Percentiles rank a stretch among this genome's conserved stretches.
These are phyloP conservation scores for Tyto alba DNA, from an alignment of 2,113 vertebrate genomes.

Conservation along the genomic window DNA sequence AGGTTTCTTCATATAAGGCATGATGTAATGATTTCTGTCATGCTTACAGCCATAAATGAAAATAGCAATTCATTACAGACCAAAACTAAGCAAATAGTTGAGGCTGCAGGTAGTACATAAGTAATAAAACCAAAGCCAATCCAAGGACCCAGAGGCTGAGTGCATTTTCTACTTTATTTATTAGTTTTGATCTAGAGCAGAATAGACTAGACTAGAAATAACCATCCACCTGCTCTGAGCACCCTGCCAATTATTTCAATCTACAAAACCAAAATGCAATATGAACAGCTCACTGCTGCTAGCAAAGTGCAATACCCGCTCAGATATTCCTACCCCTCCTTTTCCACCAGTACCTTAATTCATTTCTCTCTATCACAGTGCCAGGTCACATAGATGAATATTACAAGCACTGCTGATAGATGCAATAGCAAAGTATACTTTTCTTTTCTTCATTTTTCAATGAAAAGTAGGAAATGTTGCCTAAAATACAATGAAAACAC, in stretches of 20 bases:
- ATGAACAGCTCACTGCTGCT: neutral
- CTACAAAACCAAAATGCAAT: conserved; percentile 7
- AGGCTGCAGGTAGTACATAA: neutral
- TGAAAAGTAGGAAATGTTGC: neutral
- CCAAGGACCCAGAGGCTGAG: neutral
- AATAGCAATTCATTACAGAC: neutral
- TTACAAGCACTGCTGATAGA: conserved; percentile 10
- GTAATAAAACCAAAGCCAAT: conserved; percentile 3
- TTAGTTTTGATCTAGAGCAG: conserved; percentile 15
- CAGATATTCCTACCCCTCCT: neutral
- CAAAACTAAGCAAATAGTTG: neutral
- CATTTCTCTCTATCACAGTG: neutral
- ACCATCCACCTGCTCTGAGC: conserved; percentile 29
- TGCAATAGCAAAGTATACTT: neutral
- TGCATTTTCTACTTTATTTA: conserved; percentile 21
- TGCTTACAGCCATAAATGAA: conserved; percentile 7
- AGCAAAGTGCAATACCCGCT: neutral
- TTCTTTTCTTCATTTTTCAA: neutral
- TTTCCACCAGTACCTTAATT: conserved; percentile 3
- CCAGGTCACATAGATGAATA: neutral
- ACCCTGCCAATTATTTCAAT: conserved; percentile 41
- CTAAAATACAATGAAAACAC: neutral
- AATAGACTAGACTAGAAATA: conserved; percentile 31
- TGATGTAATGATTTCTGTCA: neutral
- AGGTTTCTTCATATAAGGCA: neutral